Conservation (phyloP, 1,140 invertebrate genomes). For the Cyphomyrmex costatus region DNA sequence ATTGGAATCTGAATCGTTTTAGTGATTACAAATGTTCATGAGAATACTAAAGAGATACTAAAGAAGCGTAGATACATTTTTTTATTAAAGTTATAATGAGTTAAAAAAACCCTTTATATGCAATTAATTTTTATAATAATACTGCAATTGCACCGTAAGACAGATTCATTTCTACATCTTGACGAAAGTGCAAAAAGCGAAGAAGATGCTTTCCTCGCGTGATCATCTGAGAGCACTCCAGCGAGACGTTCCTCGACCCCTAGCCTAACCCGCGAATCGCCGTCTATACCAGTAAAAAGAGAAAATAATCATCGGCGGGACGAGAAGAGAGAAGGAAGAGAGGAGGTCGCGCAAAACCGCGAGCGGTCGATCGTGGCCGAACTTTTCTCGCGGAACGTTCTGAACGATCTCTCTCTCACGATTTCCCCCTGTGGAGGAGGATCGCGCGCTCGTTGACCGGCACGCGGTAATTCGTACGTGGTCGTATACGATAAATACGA, state of each 20-base stretch:
- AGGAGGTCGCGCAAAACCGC: conserved; percentile 35
- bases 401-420: conserved; percentile 60
- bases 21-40: neutral
- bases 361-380: conserved; percentile 55
- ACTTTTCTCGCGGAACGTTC: conserved; percentile 46
- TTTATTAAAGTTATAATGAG: neutral
- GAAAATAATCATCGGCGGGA: neutral
- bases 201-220: conserved; percentile 8
- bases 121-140: neutral
- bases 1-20: neutral
- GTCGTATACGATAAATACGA: conserved; percentile 53
- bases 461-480: conserved; percentile 51
- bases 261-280: conserved; percentile 4
- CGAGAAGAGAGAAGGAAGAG: neutral
- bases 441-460: conserved; percentile 25
- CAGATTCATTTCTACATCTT: neutral
- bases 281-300: neutral
- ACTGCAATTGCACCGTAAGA: neutral
- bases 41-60: no score
- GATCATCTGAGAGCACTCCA: conserved; percentile 18
- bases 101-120: neutral
- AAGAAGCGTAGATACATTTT: neutral
- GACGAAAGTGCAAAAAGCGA: neutral
- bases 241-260: conserved; percentile 7
- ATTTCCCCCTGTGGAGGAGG: conserved; percentile 38